Evolutionary conservation across 1,140 invertebrate genomes (phyloP).

Genomic region (Trachymyrmex cornetzi): DNA sequence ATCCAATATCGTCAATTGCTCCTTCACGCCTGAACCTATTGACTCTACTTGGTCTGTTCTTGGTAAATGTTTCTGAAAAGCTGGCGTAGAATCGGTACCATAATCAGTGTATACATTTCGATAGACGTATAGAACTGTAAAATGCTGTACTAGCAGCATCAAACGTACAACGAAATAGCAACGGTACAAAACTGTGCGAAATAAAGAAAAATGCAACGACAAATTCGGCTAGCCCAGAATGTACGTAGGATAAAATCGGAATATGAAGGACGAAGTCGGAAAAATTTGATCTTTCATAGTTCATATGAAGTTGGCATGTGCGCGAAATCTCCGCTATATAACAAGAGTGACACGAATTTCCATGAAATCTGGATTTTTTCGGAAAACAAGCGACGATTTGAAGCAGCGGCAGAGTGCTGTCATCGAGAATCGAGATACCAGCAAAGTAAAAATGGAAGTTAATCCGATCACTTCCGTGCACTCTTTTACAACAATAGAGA

Average conservation of each 20-base stretch:
- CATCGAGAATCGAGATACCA: conserved; percentile 48
- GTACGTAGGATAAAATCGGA: conserved; percentile 28
- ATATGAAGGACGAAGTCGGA: conserved; percentile 28
- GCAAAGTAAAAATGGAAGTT: conserved; percentile 40
- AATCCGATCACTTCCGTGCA: conserved; percentile 33
- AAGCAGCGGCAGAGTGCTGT: conserved; percentile 44
- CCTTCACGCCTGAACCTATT: conserved; percentile 55
- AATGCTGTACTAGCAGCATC: not conserved
- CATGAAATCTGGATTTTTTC: conserved; percentile 54
- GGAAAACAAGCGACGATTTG: conserved; percentile 48
- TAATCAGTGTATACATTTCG: conserved; percentile 6
- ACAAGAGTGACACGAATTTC: conserved; percentile 54
- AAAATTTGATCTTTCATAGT: conserved; percentile 53
- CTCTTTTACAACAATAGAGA: conserved; percentile 38
- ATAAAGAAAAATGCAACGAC: conserved; percentile 44
- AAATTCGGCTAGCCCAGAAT: conserved; percentile 27
- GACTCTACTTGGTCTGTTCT: conserved; percentile 39
- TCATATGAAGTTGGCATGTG: conserved; percentile 45
- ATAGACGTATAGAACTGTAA: conserved; percentile 6
- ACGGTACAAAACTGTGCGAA: conserved; percentile 13
- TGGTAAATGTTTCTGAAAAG: conserved; percentile 40
- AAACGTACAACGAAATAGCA: conserved; percentile 5
- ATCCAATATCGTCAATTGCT: conserved; percentile 68
- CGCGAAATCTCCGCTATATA: conserved; percentile 41
- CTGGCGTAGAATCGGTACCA: not conserved